Conservation (phyloP, 1,140 invertebrate species). For the Ridgeia piscesae region DNA sequence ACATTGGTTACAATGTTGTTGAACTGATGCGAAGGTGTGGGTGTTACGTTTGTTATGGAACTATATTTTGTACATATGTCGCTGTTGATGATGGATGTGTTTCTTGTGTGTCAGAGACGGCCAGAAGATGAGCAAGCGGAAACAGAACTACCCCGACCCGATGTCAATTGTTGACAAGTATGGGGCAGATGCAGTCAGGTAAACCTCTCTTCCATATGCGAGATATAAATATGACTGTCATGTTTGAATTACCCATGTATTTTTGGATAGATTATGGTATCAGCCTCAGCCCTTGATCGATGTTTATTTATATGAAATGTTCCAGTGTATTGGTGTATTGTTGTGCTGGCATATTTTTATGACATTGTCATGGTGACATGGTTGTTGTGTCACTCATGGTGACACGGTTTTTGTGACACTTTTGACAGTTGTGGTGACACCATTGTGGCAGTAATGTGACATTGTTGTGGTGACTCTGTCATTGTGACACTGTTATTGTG, state of each 20-base stretch:
- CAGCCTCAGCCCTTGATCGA: too few relatives aligned
- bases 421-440: too few relatives aligned
- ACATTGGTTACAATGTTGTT: too few relatives aligned
- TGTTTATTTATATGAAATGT: too few relatives aligned
- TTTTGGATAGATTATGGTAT: background rate
- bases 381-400: too few relatives aligned
- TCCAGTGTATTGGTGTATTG: too few relatives aligned
- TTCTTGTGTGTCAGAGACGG: slow-evolving; percentile 71
- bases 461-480: background rate
- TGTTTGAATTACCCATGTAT: background rate
- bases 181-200: slow-evolving; percentile 90
- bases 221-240: background rate
- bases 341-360: too few relatives aligned
- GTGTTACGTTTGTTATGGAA: too few relatives aligned
- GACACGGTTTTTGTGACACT: background rate
- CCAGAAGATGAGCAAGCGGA: slow-evolving; percentile 99
- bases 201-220: background rate
- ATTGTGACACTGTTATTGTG: too few relatives aligned
- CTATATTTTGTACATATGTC: background rate
- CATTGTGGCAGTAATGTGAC: background rate
- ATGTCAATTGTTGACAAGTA: slow-evolving; percentile 88
- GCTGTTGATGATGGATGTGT: background rate
- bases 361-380: too few relatives aligned
- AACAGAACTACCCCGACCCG: slow-evolving; percentile 98
- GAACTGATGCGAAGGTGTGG: too few relatives aligned